Evolutionary conservation across 2,797 vertebrate species (phyloP).

Genomic region (Enteromius fasciolatus): DNA sequence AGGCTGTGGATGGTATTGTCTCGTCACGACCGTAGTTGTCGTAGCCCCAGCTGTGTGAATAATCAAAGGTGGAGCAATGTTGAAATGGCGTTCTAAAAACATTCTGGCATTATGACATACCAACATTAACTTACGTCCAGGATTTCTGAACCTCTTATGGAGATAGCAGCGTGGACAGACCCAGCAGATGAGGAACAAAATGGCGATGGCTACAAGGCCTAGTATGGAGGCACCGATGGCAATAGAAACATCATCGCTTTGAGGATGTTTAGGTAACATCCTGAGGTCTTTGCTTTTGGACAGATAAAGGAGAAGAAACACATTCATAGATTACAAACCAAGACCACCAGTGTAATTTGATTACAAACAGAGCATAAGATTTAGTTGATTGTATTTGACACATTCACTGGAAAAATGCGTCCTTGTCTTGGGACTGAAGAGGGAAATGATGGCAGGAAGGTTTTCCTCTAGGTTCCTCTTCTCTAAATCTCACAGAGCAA

Average conservation of each 20-base stretch:
- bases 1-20: slow-evolving; percentile 64
- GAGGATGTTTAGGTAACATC: background rate
- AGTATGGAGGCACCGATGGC: slow-evolving; percentile 64
- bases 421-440: background rate
- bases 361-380: background rate
- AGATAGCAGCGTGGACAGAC: slow-evolving; percentile 90
- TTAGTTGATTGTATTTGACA: background rate
- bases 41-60: background rate
- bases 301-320: background rate
- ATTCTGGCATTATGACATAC: background rate
- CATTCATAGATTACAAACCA: background rate
- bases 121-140: slow-evolving; percentile 78
- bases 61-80: background rate
- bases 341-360: too few species aligned
- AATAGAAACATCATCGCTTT: accelerated
- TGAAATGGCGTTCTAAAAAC: background rate
- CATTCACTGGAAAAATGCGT: background rate
- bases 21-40: slow-evolving; percentile 72
- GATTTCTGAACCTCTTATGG: slow-evolving; percentile 85
- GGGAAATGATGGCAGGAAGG: background rate
- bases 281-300: background rate
- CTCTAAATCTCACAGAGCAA: background rate
- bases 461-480: background rate
- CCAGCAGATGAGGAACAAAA: slow-evolving; percentile 83
- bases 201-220: slow-evolving; percentile 63